These are phyloP conservation scores for Thumatha senex DNA, from an alignment of 2,888 invertebrate species.

Conservation along the genomic window DNA sequence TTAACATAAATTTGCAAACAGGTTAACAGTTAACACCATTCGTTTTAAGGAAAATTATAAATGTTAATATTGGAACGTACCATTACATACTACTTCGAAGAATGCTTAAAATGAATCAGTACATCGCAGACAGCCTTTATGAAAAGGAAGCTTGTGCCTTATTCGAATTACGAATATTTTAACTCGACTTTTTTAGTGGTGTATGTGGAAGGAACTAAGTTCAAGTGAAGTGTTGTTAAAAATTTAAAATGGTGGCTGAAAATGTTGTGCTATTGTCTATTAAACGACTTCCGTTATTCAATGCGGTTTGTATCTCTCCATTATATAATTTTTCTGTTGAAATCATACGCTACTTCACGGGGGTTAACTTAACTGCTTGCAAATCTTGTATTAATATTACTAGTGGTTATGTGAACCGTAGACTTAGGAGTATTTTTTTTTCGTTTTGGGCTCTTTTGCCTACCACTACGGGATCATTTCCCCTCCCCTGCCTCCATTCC, in stretches of 20 bases:
- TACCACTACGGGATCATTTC: too few relatives aligned
- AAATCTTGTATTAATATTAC: too few relatives aligned
- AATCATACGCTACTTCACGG: too few relatives aligned
- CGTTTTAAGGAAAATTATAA: constrained; percentile 26
- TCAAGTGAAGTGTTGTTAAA: constrained; percentile 1
- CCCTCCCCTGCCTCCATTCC: too few relatives aligned
- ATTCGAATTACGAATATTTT: constrained; percentile 16
- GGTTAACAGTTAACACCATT: too few relatives aligned
- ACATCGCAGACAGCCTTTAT: constrained; percentile 27
- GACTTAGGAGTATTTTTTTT: too few relatives aligned
- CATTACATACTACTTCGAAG: too few relatives aligned
- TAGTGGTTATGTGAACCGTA: too few relatives aligned
- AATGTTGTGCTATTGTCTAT: constrained; percentile 30
- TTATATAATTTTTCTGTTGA: not conserved
- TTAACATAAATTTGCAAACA: too few relatives aligned
- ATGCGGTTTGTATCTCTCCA: constrained; percentile 21
- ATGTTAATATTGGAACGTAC: constrained; percentile 25
- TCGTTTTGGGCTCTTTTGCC: too few relatives aligned
- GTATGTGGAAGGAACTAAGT: not conserved
- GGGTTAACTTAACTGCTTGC: too few relatives aligned
- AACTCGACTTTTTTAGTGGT: not conserved
- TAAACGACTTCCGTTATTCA: constrained; percentile 19
- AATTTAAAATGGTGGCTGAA: constrained; percentile 26
- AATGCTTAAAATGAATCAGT: constrained; percentile 24
- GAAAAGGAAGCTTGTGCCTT: constrained; percentile 19